These are phyloP conservation scores for Oscheius sp. DNA, from an alignment of 2,888 invertebrate genomes.

Conservation along the genomic window DNA sequence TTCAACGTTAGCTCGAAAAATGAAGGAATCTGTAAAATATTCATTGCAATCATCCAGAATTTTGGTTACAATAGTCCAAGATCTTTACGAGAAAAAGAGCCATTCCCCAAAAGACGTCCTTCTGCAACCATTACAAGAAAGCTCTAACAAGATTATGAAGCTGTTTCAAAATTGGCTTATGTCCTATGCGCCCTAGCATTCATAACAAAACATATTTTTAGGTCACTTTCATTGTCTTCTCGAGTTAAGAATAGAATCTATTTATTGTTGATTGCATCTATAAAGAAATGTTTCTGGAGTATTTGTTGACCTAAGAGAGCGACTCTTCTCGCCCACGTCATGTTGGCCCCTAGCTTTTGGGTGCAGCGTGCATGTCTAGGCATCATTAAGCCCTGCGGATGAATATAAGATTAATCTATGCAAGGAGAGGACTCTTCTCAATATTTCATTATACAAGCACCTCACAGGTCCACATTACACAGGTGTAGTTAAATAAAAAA, in stretches of 20 bases:
- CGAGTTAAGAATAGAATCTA: no score
- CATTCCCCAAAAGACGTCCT: background rate
- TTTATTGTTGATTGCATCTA: no score
- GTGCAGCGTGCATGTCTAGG: conserved; percentile 27
- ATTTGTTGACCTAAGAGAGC: background rate
- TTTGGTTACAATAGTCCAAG: background rate
- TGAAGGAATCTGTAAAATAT: conserved; percentile 55
- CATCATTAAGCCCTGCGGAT: conserved; percentile 25
- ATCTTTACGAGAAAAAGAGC: background rate
- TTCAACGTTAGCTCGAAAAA: conserved; percentile 64
- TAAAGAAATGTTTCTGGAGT: no score
- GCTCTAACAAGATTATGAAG: no score
- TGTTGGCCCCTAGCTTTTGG: background rate
- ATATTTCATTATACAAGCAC: conserved; percentile 56
- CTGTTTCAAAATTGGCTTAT: no score
- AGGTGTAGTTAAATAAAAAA: no score
- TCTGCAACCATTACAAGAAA: no score
- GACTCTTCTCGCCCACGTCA: conserved; percentile 1
- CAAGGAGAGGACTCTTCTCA: conserved; percentile 55
- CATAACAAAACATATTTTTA: no score
- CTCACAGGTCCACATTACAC: background rate
- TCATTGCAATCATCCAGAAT: background rate
- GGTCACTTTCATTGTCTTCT: no score
- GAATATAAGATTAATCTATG: conserved; percentile 40
- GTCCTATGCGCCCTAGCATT: no score